Evolutionary conservation across 2,888 invertebrate species (phyloP), one percentile per base, ranked within the genome.

Genomic region (Poecilobothrus nobilitatus): DNA sequence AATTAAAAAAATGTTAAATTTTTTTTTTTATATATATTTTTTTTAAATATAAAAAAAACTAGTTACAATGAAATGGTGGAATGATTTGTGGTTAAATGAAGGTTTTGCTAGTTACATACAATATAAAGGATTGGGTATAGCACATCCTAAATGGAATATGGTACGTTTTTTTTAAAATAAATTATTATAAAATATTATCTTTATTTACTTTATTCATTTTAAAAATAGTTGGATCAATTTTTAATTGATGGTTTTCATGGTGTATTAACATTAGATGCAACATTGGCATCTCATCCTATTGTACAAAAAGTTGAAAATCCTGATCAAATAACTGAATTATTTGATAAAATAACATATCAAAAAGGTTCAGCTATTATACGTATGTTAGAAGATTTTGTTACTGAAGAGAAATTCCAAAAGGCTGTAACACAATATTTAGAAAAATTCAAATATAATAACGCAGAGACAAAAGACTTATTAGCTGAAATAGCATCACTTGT

Each of bases 31-130:
- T 37, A 37, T 8, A n/a, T n/a, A n/a, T n/a, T n/a, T n/a, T n/a
- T n/a, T n/a, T n/a, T n/a, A n/a, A n/a, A n/a, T n/a, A n/a, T n/a
- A n/a, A n/a, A n/a, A 41, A 62, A 63, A 41, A 61, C 15, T 71
- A 89, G 95, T 95, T 1, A 96, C 95, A 7, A 91, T 95, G 91
- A 86, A 89, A 74, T 95, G 95, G 95, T 94, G 93, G 93, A 90
- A 92, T 78, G 95, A 96, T 79, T 83, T 94, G 1, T 94, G 96
- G 96, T 83, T 97, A 27, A 97, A 96, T 77, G 92, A 93, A 83
- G 97, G 96, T 0, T 97, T 97, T 79, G 96, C 96, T 4, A 88
- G 90, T 1, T 97, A 91, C 78, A 91, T 96, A 83, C 89, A 93
- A 80, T 92, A 89, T 74, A 92, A 92, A 79, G 91, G 92, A 7